Evolutionary conservation across 2,113 vertebrate species (phyloP).

Genomic region (Andinoacara biseriatus): DNA sequence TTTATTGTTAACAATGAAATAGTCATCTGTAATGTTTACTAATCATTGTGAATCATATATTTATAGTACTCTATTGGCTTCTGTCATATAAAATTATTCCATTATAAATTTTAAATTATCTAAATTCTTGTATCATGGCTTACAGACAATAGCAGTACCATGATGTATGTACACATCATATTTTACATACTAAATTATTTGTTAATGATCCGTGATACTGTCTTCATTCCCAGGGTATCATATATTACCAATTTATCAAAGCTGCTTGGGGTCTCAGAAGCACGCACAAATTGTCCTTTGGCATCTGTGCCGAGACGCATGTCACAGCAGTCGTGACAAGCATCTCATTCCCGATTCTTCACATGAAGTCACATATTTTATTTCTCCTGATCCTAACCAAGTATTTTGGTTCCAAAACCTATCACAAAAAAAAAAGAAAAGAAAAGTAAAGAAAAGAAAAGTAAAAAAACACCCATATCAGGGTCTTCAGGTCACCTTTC

Average conservation of each 20-base stretch:
- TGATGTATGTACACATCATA: background rate
- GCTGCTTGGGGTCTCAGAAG: background rate
- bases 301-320: too few relatives aligned
- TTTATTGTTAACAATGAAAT: background rate
- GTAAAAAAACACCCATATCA: background rate
- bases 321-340: too few relatives aligned
- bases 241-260: background rate
- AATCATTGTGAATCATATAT: background rate
- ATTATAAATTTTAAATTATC: too few relatives aligned
- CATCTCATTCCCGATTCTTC: too few relatives aligned
- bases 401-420: background rate
- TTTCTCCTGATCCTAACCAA: too few relatives aligned
- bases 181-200: background rate
- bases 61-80: background rate
- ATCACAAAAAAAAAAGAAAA: too few relatives aligned
- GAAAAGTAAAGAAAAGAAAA: too few relatives aligned
- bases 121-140: background rate
- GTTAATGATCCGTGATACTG: background rate
- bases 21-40: background rate
- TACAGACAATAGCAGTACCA: background rate
- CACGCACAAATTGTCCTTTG: background rate
- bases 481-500: background rate
- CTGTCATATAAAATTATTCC: background rate
- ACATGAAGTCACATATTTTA: too few relatives aligned
- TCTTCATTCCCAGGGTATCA: background rate